Evolutionary conservation across 2,797 vertebrate genomes (phyloP), one percentile per base, ranked within the genome.

Genomic region (Monodelphis domestica): DNA sequence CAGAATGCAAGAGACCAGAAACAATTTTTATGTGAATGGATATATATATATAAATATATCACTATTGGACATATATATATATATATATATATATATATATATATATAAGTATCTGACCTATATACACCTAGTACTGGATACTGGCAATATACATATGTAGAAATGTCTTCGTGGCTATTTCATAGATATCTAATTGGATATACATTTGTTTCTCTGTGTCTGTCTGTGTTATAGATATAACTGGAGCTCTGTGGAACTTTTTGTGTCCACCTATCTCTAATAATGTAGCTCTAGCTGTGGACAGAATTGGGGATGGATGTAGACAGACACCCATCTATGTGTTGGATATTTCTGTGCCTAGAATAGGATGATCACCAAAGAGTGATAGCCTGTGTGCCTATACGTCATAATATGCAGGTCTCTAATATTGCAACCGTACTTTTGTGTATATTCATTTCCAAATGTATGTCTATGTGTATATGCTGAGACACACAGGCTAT

Each of bases 11-110:
- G 91, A 96, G 89, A 95, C 95, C 88, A 89, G 95, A 94, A 87
- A 95, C 51, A 94, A 91, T 28, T 88, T 95, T 57, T 89, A 95
- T n/a, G 93, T 84, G 89, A 95, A 91, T 88, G 53, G 26, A n/a
- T 53, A 7, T 88, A 15, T 12, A 6, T 87, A 33, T 11, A 45
- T 88, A 89, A 51, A 84, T 92, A 93, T n/a, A n/a, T n/a, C n/a
- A n/a, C n/a, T n/a, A n/a, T n/a, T n/a, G n/a, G n/a, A n/a, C n/a
- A n/a, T n/a, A n/a, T n/a, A n/a, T n/a, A n/a, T n/a, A n/a, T n/a
- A n/a, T n/a, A n/a, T n/a, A n/a, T n/a, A n/a, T n/a, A n/a, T n/a
- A n/a, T n/a, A n/a, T n/a, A n/a, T n/a, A n/a, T n/a, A n/a, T n/a
- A n/a, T n/a, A n/a, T n/a, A n/a, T n/a, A n/a, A n/a, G n/a, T n/a